Evolutionary conservation across 2,888 invertebrate species (phyloP), one percentile per base, ranked within the genome.

Genomic region (Lasioglossum vierecki): DNA sequence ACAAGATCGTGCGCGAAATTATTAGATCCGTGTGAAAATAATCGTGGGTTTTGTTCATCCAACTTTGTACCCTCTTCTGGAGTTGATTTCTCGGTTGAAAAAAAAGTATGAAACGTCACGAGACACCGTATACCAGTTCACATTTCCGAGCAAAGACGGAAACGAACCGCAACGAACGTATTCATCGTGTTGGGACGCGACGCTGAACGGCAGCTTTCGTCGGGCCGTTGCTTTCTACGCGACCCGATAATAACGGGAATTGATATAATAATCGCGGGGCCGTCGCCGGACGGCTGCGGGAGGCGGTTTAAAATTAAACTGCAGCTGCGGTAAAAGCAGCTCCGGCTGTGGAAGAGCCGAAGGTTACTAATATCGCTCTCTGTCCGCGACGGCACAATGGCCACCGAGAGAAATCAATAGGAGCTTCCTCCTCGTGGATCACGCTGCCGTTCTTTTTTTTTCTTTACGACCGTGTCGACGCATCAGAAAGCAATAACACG

Each of bases 221-320:
- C 66, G 53, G 26, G 30, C 30, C 49, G n/a, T 60, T 49, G 73
- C 79, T 82, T 83, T 78, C 76, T 66, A 76, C 41, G 83, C 81
- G 26, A 78, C 66, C 74, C 76, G 81, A 82, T 87, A 84, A 89
- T 87, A 82, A 88, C 80, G 76, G 80, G 53, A 68, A 80, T 78
- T 83, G 74, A 76, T 83, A 84, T 82, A 82, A 87, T 88, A 83
- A 89, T 88, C 77, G 68, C 84, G 77, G 86, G 77, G 70, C 86
- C 86, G 60, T 76, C 66, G 68, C 84, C 78, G 66, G 75, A 75
- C 81, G 85, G 53, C 81, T 86, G 85, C 81, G 80, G 87, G 76
- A 77, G 78, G 79, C 84, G 87, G 84, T 77, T 87, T 86, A 90
- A 87, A 87, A 85, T 84, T 80, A 87, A 88, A 84, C 72, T 63